These are phyloP conservation scores for Mizuhopecten yessoensis DNA, from an alignment of 1,140 invertebrate genomes.

Conservation along the genomic window DNA sequence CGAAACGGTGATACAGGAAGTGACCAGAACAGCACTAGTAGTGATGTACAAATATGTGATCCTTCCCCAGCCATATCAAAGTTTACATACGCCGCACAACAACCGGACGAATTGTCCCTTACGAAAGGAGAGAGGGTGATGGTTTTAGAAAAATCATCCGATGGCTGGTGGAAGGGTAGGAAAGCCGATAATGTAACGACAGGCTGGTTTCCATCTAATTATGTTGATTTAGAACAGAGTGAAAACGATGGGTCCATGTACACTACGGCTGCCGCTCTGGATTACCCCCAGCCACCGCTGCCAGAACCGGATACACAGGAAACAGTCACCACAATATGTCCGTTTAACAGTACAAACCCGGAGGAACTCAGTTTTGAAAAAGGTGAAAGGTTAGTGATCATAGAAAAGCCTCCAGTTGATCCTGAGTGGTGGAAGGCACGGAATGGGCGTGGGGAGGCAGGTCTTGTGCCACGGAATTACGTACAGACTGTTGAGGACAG, in stretches of 20 bases:
- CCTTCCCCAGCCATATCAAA: slow-evolving; percentile 92
- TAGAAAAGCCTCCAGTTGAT: slow-evolving; percentile 97
- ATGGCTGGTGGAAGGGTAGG: slow-evolving; percentile 98
- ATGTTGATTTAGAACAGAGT: slow-evolving; percentile 94
- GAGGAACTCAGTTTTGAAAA: slow-evolving; percentile 99
- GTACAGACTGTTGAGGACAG: slow-evolving; percentile 86
- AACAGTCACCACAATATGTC: slow-evolving; percentile 89
- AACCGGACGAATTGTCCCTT: slow-evolving; percentile 97
- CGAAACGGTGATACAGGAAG: slow-evolving; percentile 70
- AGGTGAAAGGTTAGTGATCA: slow-evolving; percentile 93
- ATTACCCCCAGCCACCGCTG: slow-evolving; percentile 87
- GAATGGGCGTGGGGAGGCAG: slow-evolving; percentile 93
- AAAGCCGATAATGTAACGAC: slow-evolving; percentile 84
- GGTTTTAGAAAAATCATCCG: slow-evolving; percentile 99
- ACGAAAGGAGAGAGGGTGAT: slow-evolving; percentile 92
- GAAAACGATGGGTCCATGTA: slow-evolving; percentile 85
- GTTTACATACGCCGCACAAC: slow-evolving; percentile 98
- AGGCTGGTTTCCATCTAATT: slow-evolving; percentile 99
- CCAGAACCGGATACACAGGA: slow-evolving; percentile 84
- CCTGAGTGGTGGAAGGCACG: slow-evolving; percentile 99
- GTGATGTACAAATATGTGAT: slow-evolving; percentile 71
- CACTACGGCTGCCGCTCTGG: slow-evolving; percentile 90
- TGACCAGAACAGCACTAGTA: slow-evolving; percentile 70
- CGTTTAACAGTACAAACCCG: slow-evolving; percentile 85
- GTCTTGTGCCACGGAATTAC: slow-evolving; percentile 98